A percentile compares a stretch with the other conserved stretches of the same genome.
Evolutionary conservation across 2,797 vertebrate species (phyloP).

Genomic region (Mallotus villosus): DNA sequence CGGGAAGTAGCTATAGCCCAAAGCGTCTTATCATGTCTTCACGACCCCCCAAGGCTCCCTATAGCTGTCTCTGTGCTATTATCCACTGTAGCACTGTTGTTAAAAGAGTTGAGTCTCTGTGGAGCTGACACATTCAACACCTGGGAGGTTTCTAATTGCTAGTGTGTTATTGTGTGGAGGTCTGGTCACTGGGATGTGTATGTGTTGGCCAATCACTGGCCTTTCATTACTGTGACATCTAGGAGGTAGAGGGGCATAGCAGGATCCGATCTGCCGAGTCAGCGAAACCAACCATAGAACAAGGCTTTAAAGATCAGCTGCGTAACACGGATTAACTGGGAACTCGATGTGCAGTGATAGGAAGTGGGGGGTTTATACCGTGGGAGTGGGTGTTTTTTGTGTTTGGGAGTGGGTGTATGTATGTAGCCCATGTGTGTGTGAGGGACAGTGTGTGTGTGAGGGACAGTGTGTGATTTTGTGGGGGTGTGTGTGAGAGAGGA

Average conservation of each 20-base stretch:
- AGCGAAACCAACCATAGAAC: neutral
- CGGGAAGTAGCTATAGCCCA: no score
- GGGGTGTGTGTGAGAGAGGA: no score
- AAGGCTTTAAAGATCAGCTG: neutral
- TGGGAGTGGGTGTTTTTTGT: neutral
- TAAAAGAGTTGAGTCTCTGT: conserved; percentile 1
- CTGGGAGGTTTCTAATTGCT: neutral
- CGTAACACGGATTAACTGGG: no score
- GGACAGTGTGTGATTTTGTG: no score
- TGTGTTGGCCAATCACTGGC: neutral
- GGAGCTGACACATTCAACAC: neutral
- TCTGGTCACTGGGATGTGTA: neutral
- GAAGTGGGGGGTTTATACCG: neutral
- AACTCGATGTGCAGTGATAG: neutral
- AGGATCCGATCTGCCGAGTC: neutral
- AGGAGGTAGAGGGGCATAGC: neutral
- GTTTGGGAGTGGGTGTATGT: no score
- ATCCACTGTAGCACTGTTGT: neutral
- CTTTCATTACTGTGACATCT: neutral
- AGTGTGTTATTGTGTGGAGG: neutral
- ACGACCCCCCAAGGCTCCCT: neutral
- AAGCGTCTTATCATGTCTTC: neutral
- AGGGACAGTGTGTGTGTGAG: no score
- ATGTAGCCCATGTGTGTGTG: no score
- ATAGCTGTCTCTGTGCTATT: neutral